These are phyloP conservation scores for Ctenopoma multispine DNA, from an alignment of 2,797 vertebrate species.

Conservation along the genomic window DNA sequence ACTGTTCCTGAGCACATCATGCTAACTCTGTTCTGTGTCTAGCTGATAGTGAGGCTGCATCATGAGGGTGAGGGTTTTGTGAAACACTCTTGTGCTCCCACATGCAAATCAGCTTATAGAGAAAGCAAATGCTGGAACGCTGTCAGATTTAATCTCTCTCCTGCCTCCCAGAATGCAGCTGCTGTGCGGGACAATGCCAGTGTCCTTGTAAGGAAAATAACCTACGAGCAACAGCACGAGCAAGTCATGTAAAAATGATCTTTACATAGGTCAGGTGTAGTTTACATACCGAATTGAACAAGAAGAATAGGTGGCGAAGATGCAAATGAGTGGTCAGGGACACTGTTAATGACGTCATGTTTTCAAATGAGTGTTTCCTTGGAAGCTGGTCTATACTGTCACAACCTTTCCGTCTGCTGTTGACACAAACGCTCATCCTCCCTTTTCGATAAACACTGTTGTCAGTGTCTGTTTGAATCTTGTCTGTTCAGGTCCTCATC, in stretches of 20 bases:
- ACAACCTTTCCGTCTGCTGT: slow-evolving; percentile 14
- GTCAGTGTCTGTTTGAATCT: slow-evolving; percentile 24
- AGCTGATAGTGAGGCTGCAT: slow-evolving; percentile 14
- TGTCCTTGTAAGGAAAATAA: slow-evolving; percentile 55
- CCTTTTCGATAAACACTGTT: slow-evolving; percentile 12
- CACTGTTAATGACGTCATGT: not conserved
- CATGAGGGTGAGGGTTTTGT: slow-evolving; percentile 32
- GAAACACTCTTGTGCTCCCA: slow-evolving; percentile 38
- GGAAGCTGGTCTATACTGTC: slow-evolving; percentile 33
- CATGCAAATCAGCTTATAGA: slow-evolving; percentile 78
- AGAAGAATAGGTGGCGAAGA: slow-evolving; percentile 1
- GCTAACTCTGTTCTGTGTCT: slow-evolving; percentile 2
- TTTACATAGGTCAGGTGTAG: slow-evolving; percentile 19
- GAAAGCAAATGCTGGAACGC: slow-evolving; percentile 56
- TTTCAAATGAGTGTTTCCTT: slow-evolving; percentile 3
- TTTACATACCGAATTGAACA: slow-evolving; percentile 12
- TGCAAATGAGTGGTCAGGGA: slow-evolving; percentile 20
- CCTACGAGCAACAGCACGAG: slow-evolving; percentile 31
- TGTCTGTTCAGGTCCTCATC: slow-evolving; percentile 30
- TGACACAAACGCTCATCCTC: not conserved
- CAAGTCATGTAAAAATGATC: not conserved
- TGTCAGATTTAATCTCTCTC: slow-evolving; percentile 69
- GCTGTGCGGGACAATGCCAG: slow-evolving; percentile 7
- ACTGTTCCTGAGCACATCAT: not conserved
- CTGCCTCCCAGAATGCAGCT: slow-evolving; percentile 52